Evolutionary conservation across 30 jellyfish, hydroid and myxozoan species (phyloP).

Genomic region (Haliclystus octoradiatus): DNA sequence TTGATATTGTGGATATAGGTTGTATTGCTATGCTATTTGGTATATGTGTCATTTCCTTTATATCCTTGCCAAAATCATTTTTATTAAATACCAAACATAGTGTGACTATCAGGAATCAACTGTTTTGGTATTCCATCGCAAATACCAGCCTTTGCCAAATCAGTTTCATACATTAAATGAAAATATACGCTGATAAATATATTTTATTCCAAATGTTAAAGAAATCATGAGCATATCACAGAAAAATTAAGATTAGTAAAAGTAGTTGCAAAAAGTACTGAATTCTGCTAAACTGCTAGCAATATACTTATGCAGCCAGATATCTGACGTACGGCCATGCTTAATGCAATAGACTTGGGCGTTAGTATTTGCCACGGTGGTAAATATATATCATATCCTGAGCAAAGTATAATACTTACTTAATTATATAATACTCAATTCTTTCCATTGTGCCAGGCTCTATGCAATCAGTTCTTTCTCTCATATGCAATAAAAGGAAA

Average conservation of each 20-base stretch:
- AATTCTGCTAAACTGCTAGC: constrained; percentile 31
- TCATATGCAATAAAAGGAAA: no score
- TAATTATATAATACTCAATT: no score
- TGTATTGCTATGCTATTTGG: constrained; percentile 29
- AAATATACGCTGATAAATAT: no score
- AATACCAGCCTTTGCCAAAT: constrained; percentile 20
- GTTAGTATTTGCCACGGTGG: constrained; percentile 27
- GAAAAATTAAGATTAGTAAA: no score
- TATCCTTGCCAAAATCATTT: constrained; percentile 40
- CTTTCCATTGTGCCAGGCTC: no score
- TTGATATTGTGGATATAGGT: constrained; percentile 6
- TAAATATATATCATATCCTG: constrained; percentile 37
- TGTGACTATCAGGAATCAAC: constrained; percentile 10
- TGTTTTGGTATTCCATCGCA: constrained; percentile 23
- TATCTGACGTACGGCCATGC: constrained; percentile 53
- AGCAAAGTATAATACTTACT: constrained; percentile 21
- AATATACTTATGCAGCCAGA: constrained; percentile 29
- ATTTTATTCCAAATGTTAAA: no score
- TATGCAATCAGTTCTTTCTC: no score
- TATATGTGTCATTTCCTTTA: constrained; percentile 46
- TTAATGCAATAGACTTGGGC: constrained; percentile 32
- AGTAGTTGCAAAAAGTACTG: constrained; percentile 43
- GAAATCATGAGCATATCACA: no score
- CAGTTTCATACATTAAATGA: constrained; percentile 48
- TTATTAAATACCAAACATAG: constrained; percentile 22